These are phyloP conservation scores for Synergus laeviventris DNA, from an alignment of 2,888 invertebrate genomes.

Conservation along the genomic window DNA sequence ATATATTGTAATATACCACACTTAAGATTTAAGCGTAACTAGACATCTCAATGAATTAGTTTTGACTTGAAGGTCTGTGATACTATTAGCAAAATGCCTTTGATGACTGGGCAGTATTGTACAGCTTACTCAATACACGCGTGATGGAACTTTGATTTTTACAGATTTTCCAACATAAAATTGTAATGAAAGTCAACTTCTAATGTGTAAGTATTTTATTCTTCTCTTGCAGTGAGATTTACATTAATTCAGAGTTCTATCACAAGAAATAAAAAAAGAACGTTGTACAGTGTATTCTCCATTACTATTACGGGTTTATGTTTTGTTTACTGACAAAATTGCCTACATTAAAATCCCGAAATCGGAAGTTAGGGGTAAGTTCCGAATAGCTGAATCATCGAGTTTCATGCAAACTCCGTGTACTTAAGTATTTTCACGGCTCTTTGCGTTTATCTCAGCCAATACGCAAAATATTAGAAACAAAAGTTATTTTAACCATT, in stretches of 20 bases:
- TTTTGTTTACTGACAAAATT: no score
- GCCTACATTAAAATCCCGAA: no score
- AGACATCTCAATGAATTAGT: slow-evolving; percentile 68
- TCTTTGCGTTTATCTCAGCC: no score
- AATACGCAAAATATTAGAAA: no score
- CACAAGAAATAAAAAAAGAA: neutral
- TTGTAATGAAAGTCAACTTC: neutral
- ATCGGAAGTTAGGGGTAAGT: no score
- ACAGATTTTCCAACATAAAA: neutral
- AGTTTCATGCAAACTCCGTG: no score
- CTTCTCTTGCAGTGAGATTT: neutral
- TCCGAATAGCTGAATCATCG: no score
- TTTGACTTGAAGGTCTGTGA: slow-evolving; percentile 50
- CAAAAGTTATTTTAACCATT: no score
- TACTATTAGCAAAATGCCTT: slow-evolving; percentile 6
- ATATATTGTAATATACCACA: slow-evolving; percentile 72
- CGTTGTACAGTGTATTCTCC: neutral
- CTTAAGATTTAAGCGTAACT: slow-evolving; percentile 67
- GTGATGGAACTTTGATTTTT: neutral
- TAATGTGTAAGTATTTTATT: slow-evolving; percentile 5
- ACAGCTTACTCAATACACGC: neutral
- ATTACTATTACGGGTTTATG: no score
- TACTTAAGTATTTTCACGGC: no score
- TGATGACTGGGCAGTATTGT: neutral
- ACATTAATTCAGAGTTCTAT: neutral